These are phyloP conservation scores for Rhinolophus sinicus DNA, from an alignment of 2,113 vertebrate species.

Conservation along the genomic window DNA sequence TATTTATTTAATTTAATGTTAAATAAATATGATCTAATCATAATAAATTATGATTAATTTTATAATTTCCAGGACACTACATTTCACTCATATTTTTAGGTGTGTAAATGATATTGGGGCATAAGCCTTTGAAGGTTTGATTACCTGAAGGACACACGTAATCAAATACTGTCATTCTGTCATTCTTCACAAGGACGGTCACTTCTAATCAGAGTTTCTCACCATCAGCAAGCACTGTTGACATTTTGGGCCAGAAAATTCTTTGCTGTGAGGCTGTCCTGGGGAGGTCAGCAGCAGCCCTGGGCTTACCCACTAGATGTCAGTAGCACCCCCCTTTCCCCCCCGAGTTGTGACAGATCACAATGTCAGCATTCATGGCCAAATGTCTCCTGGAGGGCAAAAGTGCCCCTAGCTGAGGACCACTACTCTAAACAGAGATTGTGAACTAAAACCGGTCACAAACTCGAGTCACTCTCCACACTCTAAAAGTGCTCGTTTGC, in stretches of 20 bases:
- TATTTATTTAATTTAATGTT: too few relatives aligned
- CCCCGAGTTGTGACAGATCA: background rate
- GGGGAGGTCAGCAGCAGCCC: background rate
- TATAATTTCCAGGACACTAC: background rate
- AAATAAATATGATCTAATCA: too few relatives aligned
- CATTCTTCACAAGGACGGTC: background rate
- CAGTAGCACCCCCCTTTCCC: accelerated
- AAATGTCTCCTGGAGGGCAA: accelerated
- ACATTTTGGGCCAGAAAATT: background rate
- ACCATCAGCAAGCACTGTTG: background rate
- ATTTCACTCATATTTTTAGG: background rate
- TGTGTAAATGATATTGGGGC: background rate
- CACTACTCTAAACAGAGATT: too few relatives aligned
- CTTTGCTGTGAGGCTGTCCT: background rate
- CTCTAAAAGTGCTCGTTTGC: accelerated
- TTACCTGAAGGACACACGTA: background rate
- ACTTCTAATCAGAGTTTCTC: background rate
- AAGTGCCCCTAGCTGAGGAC: background rate
- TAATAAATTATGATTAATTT: too few relatives aligned
- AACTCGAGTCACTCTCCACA: background rate
- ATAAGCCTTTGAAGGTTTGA: background rate
- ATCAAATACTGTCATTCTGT: background rate
- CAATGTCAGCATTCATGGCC: accelerated
- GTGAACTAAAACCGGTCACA: accelerated
- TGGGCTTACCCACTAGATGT: background rate